Conservation (phyloP, 1,140 invertebrate species). For the Armadillidium nasatum region DNA sequence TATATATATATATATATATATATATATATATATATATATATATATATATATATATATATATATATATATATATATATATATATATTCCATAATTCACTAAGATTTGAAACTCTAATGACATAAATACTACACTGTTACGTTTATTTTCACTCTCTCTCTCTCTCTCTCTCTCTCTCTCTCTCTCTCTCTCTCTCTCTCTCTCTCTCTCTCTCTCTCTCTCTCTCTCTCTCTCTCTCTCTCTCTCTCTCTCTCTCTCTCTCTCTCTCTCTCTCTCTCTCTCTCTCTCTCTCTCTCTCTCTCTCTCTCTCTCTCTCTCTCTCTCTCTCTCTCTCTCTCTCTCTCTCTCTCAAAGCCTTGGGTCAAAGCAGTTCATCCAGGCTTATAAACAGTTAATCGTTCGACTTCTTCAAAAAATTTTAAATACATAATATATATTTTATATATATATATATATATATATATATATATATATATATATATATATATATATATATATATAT, state of each 20-base stretch:
- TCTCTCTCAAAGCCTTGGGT: too few relatives aligned
- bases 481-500: too few relatives aligned
- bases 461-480: too few relatives aligned
- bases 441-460: too few relatives aligned
- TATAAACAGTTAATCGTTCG: too few relatives aligned
- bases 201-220: not conserved
- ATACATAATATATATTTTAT: too few relatives aligned
- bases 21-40: conserved; percentile 9
- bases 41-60: conserved; percentile 13
- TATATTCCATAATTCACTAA: not conserved
- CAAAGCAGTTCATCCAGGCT: too few relatives aligned
- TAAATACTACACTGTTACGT: not conserved
- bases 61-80: conserved; percentile 9
- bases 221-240: not conserved
- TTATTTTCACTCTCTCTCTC: not conserved
- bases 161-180: not conserved
- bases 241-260: not conserved
- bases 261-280: not conserved
- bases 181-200: not conserved
- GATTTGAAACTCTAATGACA: not conserved
- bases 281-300: too few relatives aligned
- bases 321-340: too few relatives aligned
- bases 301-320: too few relatives aligned
- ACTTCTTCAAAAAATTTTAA: too few relatives aligned
- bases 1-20: conserved; percentile 9